Conservation (phyloP, 2,113 vertebrate genomes). For the Antigone vipio region DNA sequence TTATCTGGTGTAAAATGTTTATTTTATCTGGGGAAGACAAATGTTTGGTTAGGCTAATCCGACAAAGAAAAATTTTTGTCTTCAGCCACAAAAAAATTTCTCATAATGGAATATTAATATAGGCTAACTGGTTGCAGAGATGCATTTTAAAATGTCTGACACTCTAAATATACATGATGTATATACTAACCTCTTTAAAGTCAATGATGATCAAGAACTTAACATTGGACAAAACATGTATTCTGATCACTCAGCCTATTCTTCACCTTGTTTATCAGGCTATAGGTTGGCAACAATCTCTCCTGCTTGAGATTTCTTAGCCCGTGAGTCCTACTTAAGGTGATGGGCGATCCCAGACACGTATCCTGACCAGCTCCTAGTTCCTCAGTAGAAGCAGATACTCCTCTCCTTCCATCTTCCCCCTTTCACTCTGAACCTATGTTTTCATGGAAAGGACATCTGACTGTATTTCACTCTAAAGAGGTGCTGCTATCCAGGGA, state of each 20-base stretch:
- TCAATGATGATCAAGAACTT: not conserved
- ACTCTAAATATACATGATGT: not conserved
- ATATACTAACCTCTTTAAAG: not conserved
- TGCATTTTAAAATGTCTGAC: not conserved
- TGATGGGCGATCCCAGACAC: accelerated
- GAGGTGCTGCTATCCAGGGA: not conserved
- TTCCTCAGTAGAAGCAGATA: not conserved
- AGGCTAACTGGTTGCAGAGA: not conserved
- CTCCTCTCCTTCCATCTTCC: not conserved
- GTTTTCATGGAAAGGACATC: not conserved
- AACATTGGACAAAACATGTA: not conserved
- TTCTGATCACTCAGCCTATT: not conserved
- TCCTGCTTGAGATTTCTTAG: not conserved
- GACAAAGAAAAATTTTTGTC: not conserved
- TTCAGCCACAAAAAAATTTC: not conserved
- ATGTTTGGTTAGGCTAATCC: not conserved
- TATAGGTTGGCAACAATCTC: not conserved
- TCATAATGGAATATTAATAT: not conserved
- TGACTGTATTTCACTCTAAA: not conserved
- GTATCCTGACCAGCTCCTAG: not conserved
- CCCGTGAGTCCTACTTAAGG: not conserved
- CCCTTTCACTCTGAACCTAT: not conserved
- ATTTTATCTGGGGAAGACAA: not conserved
- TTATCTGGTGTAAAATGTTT: not conserved
- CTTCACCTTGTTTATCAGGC: not conserved